Evolutionary conservation across 2,888 invertebrate species (phyloP).

Genomic region (Pseudococcus viburni): DNA sequence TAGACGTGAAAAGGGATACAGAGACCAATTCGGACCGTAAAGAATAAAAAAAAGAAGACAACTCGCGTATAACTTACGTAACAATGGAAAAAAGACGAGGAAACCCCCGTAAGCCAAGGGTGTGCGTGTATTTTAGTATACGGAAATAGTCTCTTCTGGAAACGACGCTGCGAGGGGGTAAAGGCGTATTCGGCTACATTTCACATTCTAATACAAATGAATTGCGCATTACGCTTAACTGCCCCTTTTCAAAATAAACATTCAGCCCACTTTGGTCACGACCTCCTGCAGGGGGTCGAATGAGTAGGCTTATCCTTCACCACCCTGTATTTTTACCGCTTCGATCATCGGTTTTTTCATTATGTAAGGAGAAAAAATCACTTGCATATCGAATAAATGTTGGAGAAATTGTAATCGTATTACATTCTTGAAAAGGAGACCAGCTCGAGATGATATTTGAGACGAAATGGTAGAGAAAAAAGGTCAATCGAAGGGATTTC

Average conservation of each 20-base stretch:
- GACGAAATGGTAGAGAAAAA: neutral
- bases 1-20: neutral
- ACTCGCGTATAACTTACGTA: conserved; percentile 55
- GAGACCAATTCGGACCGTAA: neutral
- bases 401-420: conserved; percentile 47
- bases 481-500: neutral
- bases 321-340: conserved; percentile 15
- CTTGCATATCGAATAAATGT: conserved; percentile 32
- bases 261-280: conserved; percentile 67
- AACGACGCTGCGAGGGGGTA: conserved; percentile 40
- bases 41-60: conserved; percentile 33
- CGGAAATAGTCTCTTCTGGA: conserved; percentile 66
- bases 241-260: conserved; percentile 67
- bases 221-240: conserved; percentile 67
- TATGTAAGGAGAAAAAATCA: conserved; percentile 40
- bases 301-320: conserved; percentile 42
- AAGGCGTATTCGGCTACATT: conserved; percentile 64
- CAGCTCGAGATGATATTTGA: conserved; percentile 1
- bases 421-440: neutral
- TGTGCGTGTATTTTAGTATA: conserved; percentile 46
- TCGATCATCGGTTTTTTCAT: conserved; percentile 56
- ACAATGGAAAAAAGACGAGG: conserved; percentile 47
- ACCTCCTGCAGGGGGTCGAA: conserved; percentile 65
- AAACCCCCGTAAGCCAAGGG: conserved; percentile 51
- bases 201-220: conserved; percentile 66